Conservation (phyloP, 2,113 vertebrate species). For the Pimephales promelas region DNA sequence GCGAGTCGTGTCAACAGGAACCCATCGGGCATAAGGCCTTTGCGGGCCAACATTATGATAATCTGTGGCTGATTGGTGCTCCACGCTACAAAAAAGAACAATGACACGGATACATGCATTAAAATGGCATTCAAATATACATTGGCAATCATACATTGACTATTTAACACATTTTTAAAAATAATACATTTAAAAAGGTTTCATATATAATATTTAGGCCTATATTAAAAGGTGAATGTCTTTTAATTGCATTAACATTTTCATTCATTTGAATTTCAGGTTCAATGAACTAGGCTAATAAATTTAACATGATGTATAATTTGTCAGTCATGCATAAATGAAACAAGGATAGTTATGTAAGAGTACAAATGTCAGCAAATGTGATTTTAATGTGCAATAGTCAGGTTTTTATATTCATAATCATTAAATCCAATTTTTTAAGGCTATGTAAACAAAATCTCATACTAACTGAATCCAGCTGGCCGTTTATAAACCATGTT, state of each 20-base stretch:
- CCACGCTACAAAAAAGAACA: slow-evolving; percentile 17
- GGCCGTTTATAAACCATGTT: too few species aligned
- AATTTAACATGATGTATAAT: neutral
- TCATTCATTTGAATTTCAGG: neutral
- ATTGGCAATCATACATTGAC: too few species aligned
- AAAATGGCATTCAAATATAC: neutral
- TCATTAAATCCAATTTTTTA: too few species aligned
- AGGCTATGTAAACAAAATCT: too few species aligned
- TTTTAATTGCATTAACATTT: neutral
- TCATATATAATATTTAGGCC: too few species aligned
- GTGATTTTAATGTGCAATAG: too few species aligned
- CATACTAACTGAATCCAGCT: too few species aligned
- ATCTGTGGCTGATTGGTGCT: neutral
- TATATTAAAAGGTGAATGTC: neutral
- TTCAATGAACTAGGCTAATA: neutral
- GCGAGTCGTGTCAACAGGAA: slow-evolving; percentile 80
- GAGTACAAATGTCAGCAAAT: neutral
- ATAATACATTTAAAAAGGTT: too few species aligned
- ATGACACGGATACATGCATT: neutral
- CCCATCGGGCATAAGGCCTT: slow-evolving; percentile 79
- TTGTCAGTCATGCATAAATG: neutral
- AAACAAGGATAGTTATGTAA: neutral
- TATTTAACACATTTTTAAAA: too few species aligned
- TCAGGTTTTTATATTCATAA: too few species aligned
- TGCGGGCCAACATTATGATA: slow-evolving; percentile 78